Conservation (phyloP, 2,797 vertebrate species). For the Rallus crepitans region DNA sequence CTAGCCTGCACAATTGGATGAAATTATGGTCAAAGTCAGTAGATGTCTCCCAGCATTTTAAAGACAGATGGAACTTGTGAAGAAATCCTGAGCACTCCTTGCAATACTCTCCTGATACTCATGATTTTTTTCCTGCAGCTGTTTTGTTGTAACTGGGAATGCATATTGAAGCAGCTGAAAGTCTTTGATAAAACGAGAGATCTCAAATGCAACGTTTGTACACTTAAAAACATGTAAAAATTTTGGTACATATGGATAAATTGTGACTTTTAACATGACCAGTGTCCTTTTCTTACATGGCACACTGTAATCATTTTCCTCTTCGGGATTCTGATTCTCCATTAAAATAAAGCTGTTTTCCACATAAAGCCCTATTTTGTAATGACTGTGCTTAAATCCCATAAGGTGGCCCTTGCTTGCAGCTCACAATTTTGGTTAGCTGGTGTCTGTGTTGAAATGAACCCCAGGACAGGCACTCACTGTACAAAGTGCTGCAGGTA, state of each 20-base stretch:
- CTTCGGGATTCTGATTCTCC: not conserved
- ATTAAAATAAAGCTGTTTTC: not conserved
- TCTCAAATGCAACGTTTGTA: not conserved
- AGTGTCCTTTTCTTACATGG: fast-evolving
- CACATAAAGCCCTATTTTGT: not conserved
- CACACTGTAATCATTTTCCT: fast-evolving
- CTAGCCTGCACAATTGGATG: not conserved
- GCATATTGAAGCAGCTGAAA: not conserved
- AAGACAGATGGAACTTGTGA: not conserved
- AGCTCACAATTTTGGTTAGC: not conserved
- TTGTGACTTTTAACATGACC: not conserved
- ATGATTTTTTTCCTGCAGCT: not conserved
- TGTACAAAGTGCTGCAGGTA: not conserved
- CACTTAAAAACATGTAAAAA: fast-evolving
- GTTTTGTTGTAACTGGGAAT: not conserved
- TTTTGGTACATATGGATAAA: not conserved
- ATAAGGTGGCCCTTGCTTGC: not conserved
- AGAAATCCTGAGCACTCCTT: not conserved
- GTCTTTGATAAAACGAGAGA: not conserved
- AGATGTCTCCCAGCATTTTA: not conserved
- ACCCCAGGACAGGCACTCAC: not conserved
- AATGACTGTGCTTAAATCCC: not conserved
- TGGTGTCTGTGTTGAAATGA: not conserved
- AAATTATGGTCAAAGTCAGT: not conserved
- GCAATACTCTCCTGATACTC: not conserved